A percentile compares a stretch with the other conserved stretches of the same genome.
Evolutionary conservation across 2,797 vertebrate species (phyloP).

Genomic region (Danio aesculapii): DNA sequence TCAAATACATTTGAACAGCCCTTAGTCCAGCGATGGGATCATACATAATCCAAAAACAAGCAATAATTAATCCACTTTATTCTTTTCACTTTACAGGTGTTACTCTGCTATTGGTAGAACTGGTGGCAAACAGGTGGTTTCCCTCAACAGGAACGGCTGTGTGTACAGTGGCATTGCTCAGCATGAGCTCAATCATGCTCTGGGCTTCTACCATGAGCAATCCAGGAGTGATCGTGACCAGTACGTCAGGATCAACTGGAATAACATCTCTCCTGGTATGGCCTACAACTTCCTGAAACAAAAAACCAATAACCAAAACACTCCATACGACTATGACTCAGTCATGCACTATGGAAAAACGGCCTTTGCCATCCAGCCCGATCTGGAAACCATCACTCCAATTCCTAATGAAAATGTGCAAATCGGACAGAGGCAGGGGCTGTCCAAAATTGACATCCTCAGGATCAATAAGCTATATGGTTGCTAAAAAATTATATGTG

Average conservation of each 20-base stretch:
- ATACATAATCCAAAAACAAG: no score
- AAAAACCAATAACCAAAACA: slow-evolving; percentile 72
- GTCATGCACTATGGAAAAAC: slow-evolving; percentile 78
- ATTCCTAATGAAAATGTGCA: slow-evolving; percentile 43
- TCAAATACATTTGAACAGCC: not conserved
- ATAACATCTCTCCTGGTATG: slow-evolving; percentile 63
- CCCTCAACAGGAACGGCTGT: slow-evolving; percentile 71
- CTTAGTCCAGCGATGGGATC: not conserved
- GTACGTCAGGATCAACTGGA: slow-evolving; percentile 75
- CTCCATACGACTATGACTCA: slow-evolving; percentile 75
- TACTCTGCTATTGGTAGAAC: slow-evolving; percentile 75
- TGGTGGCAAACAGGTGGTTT: slow-evolving; percentile 73
- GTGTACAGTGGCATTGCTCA: slow-evolving; percentile 69
- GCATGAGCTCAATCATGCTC: slow-evolving; percentile 74
- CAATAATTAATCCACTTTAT: not conserved
- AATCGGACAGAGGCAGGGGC: slow-evolving; percentile 47
- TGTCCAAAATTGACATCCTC: slow-evolving; percentile 56
- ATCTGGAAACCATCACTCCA: slow-evolving; percentile 59
- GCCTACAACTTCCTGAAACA: slow-evolving; percentile 69
- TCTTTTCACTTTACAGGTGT: slow-evolving; percentile 67
- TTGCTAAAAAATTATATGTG: slow-evolving; percentile 73
- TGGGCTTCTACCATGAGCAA: slow-evolving; percentile 78
- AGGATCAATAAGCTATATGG: slow-evolving; percentile 56
- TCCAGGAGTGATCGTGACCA: slow-evolving; percentile 77
- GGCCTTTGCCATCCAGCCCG: slow-evolving; percentile 46